phyloP scores from a whole-genome alignment of 2,797 vertebrate species.

The Characodon lateralis region DNA sequence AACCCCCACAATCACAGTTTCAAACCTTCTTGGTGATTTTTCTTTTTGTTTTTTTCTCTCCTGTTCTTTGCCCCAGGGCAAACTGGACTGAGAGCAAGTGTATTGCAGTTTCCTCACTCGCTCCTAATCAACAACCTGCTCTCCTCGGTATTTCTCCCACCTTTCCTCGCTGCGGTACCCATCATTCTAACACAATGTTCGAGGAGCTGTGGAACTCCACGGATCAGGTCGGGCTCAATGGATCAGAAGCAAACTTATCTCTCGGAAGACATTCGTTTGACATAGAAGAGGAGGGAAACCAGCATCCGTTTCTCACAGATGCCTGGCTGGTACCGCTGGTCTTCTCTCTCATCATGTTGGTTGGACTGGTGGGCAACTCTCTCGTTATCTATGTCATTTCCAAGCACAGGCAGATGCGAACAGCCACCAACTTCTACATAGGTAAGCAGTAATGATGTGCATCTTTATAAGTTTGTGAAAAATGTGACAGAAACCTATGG shows the following conservation, averaged over 20 bases:
- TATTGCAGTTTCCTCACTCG: not conserved
- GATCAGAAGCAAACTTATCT: constrained; percentile 73
- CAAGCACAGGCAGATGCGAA: constrained; percentile 88
- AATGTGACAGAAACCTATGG: not conserved
- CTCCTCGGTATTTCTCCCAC: constrained; percentile 1
- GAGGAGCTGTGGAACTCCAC: constrained; percentile 76
- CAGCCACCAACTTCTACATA: constrained; percentile 90
- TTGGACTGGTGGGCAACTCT: constrained; percentile 86
- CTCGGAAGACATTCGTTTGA: constrained; percentile 35
- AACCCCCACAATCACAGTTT: not conserved
- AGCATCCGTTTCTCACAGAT: constrained; percentile 86
- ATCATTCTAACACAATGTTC: constrained; percentile 45
- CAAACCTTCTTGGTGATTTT: too few relatives aligned
- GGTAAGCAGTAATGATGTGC: constrained; percentile 69
- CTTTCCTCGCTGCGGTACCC: not conserved
- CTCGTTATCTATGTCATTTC: constrained; percentile 87
- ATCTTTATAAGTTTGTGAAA: not conserved
- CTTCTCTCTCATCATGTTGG: constrained; percentile 87
- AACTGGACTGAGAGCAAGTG: constrained; percentile 1
- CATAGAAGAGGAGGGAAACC: constrained; percentile 46
- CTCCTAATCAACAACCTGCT: constrained; percentile 18
- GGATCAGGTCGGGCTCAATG: constrained; percentile 64
- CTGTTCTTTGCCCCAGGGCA: constrained; percentile 17
- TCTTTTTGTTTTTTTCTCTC: not conserved
- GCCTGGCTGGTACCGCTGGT: constrained; percentile 89